Base-by-base conservation (phyloP, 1,140 invertebrate genomes). In the Xylocopa sonorina region DNA sequence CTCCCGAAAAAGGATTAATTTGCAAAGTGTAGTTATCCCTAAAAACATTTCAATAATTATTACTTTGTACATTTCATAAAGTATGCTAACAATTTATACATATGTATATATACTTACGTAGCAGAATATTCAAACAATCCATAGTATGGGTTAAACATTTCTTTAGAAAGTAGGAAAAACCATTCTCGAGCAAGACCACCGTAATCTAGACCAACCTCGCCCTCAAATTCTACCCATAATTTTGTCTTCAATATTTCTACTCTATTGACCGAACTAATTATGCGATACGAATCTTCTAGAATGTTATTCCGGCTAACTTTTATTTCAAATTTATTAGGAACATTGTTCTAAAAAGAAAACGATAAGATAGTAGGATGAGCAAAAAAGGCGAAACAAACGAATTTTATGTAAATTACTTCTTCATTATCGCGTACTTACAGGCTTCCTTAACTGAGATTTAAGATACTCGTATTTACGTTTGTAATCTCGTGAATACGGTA, bases 131-230 rank as follows among this genome's bases (percentile, higher is more conserved):
- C 98, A 94, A 99, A 99, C 24, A 99, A 94, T 0, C 98, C 98
- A 93, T 99, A 99, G 90, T 99, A 99, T 1, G 99, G 99, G 94
- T 99, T 99, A 92, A 99, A 99, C 98, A 99, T 99, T 95, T 99
- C 98, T 93, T 99, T 99, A 0, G 98, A 99, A 38, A 99, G 93
- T 41, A 99, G 94, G 94, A 99, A 99, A 94, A 99, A 99, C 98
- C 98, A 99, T 94, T 99, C 99, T 82, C 98, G 94, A 24, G 97
- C 97, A 60, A 99, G 95, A 71, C 99, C 99, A 79, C 99, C 99
- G 92, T 99, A 99, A 94, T 99, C 99, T 46, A 99, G 94, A 4
- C 99, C 98, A 73, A 98, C 96, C 94, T 99, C 99, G 27, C 97
- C 97, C 90, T 99, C 98, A 93, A 99, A 99, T 93, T 99, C 98